Evolutionary conservation across 1,140 invertebrate species (phyloP), one percentile per base, ranked within the genome.

Genomic region (Drosophila grimshawi): DNA sequence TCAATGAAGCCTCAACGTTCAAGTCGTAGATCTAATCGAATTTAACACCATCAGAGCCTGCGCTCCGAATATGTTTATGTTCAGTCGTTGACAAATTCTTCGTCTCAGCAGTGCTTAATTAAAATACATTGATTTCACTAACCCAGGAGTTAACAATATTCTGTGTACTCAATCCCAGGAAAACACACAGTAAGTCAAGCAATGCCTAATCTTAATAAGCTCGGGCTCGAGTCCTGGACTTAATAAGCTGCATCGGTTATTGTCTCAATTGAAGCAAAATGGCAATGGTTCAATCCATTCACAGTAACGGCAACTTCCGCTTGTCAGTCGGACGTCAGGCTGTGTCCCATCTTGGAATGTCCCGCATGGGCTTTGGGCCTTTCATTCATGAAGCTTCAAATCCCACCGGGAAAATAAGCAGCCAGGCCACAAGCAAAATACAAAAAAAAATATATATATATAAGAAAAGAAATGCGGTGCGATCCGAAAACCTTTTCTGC

Each of bases 361-460:
- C 57, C 57, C 43, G 30, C 53, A 39, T 45, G 49, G 77, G 76
- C 69, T 86, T 85, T 80, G 74, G 41, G 37, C 37, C 74, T 78
- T 86, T 86, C 81, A 86, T 86, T 86, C 81, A 86, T 86, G 81
- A 86, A 81, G 74, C 74, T 62, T 69, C 73, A 81, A 86, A 86
- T 86, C 81, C 81, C 81, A 86, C 51, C 78, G 81, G 81, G 75
- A 86, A 86, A 86, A 86, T 86, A 86, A 86, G 78, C 64, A 78
- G 10, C 39, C 39, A 43, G 75, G 62, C 81, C 59, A 79, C 52
- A 74, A 57, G 68, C 41, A 62, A 70, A 76, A 71, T 56, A 66
- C 76, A 57, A 30, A 72, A 75, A 64, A 78, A 76, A n/a, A n/a
- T n/a, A 78, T 60, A 59, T 61, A 68, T 43, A 52, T 19, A 19